Percentiles rank a stretch among this genome's conserved stretches.
These are phyloP conservation scores for Falco novaeseelandiae DNA, from an alignment of 2,797 vertebrate species.

Conservation along the genomic window DNA sequence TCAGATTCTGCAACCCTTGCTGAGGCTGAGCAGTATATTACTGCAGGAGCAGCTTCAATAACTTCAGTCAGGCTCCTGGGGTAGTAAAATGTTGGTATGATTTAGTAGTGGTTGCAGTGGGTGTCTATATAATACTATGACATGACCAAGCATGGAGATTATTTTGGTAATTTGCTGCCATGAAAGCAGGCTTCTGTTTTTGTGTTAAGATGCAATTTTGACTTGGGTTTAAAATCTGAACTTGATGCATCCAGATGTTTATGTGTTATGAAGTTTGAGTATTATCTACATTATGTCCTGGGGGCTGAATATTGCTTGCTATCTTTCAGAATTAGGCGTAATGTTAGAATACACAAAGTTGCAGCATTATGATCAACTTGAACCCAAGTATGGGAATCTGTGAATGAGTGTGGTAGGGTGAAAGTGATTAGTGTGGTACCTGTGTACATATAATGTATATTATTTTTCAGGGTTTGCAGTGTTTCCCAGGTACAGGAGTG, in stretches of 20 bases:
- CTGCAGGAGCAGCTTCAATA: neutral
- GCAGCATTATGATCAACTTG: neutral
- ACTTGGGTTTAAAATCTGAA: neutral
- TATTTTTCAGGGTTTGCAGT: neutral
- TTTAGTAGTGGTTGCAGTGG: neutral
- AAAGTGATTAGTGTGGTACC: neutral
- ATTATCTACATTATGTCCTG: neutral
- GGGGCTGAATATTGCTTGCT: neutral
- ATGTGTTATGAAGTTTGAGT: neutral
- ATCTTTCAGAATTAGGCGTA: neutral
- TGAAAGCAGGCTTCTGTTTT: neutral
- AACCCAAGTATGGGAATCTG: neutral
- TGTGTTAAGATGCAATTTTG: neutral
- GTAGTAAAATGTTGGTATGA: neutral
- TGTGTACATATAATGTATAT: neutral
- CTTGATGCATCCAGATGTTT: neutral
- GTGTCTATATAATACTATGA: neutral
- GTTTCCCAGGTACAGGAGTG: neutral
- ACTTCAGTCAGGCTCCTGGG: neutral
- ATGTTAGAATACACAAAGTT: neutral
- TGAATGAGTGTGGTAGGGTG: neutral
- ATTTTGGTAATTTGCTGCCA: neutral
- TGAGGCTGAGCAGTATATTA: neutral
- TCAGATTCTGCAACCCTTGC: neutral
- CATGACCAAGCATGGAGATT: neutral